Evolutionary conservation across 2,113 vertebrate genomes (phyloP).

Genomic region (Lepus europaeus): DNA sequence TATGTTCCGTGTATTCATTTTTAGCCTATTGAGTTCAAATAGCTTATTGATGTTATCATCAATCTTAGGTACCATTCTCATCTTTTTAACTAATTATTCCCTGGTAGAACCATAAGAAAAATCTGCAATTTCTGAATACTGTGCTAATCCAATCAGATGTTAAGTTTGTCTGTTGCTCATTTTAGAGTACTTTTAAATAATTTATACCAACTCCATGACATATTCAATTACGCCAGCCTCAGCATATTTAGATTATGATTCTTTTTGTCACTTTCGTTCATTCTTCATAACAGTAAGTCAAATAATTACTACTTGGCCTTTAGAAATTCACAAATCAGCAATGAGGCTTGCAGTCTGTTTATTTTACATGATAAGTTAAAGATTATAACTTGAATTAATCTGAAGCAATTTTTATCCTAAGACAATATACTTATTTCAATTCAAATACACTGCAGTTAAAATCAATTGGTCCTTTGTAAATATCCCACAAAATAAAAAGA

Average conservation of each 20-base stretch:
- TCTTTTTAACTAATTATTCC: constrained; percentile 76
- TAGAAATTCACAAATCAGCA: constrained; percentile 69
- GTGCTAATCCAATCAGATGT: constrained; percentile 34
- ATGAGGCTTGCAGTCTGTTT: constrained; percentile 54
- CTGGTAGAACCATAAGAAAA: constrained; percentile 72
- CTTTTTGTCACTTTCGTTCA: constrained; percentile 53
- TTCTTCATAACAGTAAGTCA: constrained; percentile 50
- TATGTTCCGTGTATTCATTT: constrained; percentile 65
- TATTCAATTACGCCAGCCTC: constrained; percentile 62
- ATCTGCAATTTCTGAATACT: constrained; percentile 55
- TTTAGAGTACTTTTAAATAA: constrained; percentile 57
- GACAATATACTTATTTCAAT: constrained; percentile 49
- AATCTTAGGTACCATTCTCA: constrained; percentile 72
- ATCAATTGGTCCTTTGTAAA: constrained; percentile 21
- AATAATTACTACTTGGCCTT: constrained; percentile 61
- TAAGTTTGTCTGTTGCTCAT: not conserved
- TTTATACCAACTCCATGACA: constrained; percentile 29
- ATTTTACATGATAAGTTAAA: constrained; percentile 62
- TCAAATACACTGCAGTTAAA: constrained; percentile 46
- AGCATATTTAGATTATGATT: constrained; percentile 63
- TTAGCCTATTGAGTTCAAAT: constrained; percentile 73
- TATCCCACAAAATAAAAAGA: constrained; percentile 46
- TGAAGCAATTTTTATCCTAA: constrained; percentile 59
- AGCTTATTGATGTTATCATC: constrained; percentile 76
- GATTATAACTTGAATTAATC: constrained; percentile 67